Evolutionary conservation across 2,113 vertebrate species (phyloP), one percentile per base, ranked within the genome.

Genomic region (Anas platyrhynchos): DNA sequence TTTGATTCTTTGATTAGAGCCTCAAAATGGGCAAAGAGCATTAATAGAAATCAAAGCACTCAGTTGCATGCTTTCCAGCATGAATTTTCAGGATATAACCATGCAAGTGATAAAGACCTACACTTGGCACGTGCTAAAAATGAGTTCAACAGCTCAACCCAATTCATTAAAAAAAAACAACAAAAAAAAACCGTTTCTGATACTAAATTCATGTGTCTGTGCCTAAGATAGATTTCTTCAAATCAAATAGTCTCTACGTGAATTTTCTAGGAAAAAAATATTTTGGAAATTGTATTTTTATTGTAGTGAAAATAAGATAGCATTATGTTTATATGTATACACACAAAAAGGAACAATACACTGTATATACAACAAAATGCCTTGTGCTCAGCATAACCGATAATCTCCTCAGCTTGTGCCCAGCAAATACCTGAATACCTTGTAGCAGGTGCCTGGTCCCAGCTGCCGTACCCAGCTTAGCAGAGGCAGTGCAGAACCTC

Each of bases 211-310:
- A 68, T 17, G 72, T 38, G 13, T 2, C 65, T 32, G 36, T 29
- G 27, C n/a, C 22, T 82, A 25, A 50, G 48, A 25, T 34, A 76
- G 36, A 56, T 50, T 16, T 55, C 46, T 83, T 44, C 17, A 3
- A 26, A 18, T 36, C 62, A 44, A 75, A 44, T 48, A 48, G 48
- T 50, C 10, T 73, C 36, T 32, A 80, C 31, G 83, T 80, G 11
- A 66, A 93, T 52, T 71, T 79, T 69, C 72, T 43, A 66, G 76
- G 65, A 72, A 87, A 68, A 87, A 66, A 71, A 48, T 31, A 55
- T 55, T 94, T 96, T 76, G 82, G 77, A 95, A 94, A 90, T 46
- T 20, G 5, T 76, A 46, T 93, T 97, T 97, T 97, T 97, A 97
- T 97, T 97, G 93, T 55, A 68, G 55, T 96, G 94, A 96, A 97